Base-by-base conservation (phyloP, 2,797 vertebrate genomes). In the Gobionotothen gibberifrons region DNA sequence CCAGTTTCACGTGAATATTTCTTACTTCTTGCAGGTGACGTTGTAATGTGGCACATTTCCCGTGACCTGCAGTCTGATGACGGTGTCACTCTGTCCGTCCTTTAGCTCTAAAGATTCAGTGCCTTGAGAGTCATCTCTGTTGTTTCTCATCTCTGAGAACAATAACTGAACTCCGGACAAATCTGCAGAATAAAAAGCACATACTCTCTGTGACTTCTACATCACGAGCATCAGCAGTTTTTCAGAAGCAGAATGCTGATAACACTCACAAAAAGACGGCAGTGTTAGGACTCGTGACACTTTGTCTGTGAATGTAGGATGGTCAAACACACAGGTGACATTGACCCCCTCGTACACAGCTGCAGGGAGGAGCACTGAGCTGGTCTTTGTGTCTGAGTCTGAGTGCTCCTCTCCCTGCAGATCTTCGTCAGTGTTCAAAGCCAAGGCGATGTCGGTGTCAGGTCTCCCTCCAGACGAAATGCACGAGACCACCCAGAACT, bases 381-480 rank as follows among this genome's bases (percentile, higher is more conserved):
- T 76, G 17, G 22, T 85, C 17, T 88, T 80, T 9, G 40, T 57
- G 55, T 90, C 71, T 40, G 74, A 47, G 79, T 72, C 54, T 3
- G 51, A 29, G 12, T 19, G 12, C 15, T 63, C 52, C 42, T 89
- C 64, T 54, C n/a, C 67, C 43, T 69, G 72, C 61, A 76, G 81
- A 68, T 83, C 76, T 46, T 82, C 59, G 42, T 69, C 65, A 3
- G 16, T 1, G 57, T 83, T 64, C 83, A 89, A 79, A 71, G 74
- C 86, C 92, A 94, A 87, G 64, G 85, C 85, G 69, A 94, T 89
- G 63, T 88, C 78, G 47, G 93, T 82, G 49, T 86, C 84, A 43
- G 94, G 94, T 82, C 88, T 92, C 57, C 94, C 94, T 64, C 92
- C 93, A 72, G 85, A 86, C n/a, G 93, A 93, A 80, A 80, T 56